These are phyloP conservation scores for Brachionus plicatilis DNA, from an alignment of 1,140 invertebrate species.

Conservation along the genomic window DNA sequence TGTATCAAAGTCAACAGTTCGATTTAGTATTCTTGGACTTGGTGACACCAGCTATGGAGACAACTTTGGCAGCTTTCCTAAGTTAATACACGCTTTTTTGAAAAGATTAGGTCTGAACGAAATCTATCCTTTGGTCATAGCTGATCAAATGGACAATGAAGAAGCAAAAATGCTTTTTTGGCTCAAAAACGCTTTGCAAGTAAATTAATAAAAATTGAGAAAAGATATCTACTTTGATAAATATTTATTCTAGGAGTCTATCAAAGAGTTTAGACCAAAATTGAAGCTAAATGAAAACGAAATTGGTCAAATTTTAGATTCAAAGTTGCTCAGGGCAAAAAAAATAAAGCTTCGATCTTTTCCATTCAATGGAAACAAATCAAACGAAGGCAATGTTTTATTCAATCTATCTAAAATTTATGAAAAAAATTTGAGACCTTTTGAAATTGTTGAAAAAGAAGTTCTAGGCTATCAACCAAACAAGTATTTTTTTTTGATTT, in stretches of 20 bases:
- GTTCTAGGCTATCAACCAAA: slow-evolving; percentile 51
- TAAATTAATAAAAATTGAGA: not conserved
- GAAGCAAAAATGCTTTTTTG: not conserved
- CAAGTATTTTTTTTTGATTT: slow-evolving; percentile 42
- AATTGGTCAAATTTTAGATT: not conserved
- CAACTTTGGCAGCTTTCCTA: not conserved
- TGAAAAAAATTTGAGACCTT: not conserved
- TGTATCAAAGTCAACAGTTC: slow-evolving; percentile 60
- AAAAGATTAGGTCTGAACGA: not conserved
- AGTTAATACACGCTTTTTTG: not conserved
- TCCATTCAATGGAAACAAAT: not conserved
- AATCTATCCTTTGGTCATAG: not conserved
- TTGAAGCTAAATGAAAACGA: not conserved
- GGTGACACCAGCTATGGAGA: not conserved
- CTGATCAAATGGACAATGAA: not conserved
- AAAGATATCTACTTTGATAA: no score
- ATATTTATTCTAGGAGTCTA: not conserved
- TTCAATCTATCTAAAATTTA: not conserved
- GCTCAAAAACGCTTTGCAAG: not conserved
- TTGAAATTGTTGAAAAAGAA: slow-evolving; percentile 4
- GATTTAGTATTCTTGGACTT: slow-evolving; percentile 50
- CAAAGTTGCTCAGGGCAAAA: not conserved
- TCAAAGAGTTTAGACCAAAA: not conserved
- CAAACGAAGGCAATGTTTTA: not conserved
- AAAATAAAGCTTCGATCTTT: not conserved